phyloP scores from a whole-genome alignment of 2,888 invertebrate species.

The Vannuccia rotundouncinata region DNA sequence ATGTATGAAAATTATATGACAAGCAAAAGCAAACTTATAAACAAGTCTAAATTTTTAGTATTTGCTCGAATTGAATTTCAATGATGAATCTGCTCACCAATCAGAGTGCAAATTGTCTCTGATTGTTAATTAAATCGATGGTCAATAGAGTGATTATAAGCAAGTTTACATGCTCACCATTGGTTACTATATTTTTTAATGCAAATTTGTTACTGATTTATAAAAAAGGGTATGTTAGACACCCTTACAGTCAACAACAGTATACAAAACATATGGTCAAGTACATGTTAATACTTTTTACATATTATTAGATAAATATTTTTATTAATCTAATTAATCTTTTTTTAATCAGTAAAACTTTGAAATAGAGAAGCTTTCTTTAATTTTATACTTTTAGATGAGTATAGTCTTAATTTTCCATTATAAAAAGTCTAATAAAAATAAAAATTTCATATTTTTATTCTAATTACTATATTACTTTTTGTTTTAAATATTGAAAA shows the following conservation, averaged over 20 bases:
- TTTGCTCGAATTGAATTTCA: not conserved
- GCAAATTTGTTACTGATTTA: conserved; percentile 22
- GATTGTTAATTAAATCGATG: not conserved
- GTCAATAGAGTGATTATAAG: not conserved
- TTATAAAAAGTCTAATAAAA: no score
- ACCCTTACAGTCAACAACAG: conserved; percentile 2
- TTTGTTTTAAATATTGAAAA: no score
- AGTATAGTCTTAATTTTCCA: no score
- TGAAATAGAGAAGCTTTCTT: no score
- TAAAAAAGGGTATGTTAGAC: conserved; percentile 12
- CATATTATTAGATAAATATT: not conserved
- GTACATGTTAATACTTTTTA: not conserved
- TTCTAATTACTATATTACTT: no score
- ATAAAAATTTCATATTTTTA: no score
- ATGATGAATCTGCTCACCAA: conserved; percentile 20
- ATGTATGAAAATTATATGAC: conserved; percentile 19
- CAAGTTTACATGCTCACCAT: no score
- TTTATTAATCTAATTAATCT: no score
- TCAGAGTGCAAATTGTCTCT: not conserved
- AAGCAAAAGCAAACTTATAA: conserved; percentile 19
- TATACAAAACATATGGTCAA: not conserved
- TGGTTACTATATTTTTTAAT: no score
- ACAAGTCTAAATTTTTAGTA: not conserved
- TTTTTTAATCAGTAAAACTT: no score
- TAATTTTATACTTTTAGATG: no score